A percentile compares a stretch with the other conserved stretches of the same genome.
Conservation (phyloP, 1,140 invertebrate genomes). For the Akabosia matsudoensis region DNA sequence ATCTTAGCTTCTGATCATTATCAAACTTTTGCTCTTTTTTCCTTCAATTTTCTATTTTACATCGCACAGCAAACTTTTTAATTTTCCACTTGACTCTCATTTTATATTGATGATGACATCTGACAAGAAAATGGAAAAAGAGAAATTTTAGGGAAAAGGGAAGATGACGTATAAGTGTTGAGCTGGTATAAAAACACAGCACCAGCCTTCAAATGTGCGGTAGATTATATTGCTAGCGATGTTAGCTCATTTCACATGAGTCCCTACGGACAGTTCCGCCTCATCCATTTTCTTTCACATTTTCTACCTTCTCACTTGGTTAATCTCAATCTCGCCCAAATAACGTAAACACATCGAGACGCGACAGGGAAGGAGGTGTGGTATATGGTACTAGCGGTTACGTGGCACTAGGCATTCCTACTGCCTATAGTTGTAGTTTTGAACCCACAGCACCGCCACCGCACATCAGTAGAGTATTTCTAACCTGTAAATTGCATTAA, state of each 20-base stretch:
- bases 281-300: slow-evolving; percentile 24
- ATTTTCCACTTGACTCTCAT: slow-evolving; percentile 5
- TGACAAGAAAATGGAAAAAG: background rate
- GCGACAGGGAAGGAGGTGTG: slow-evolving; percentile 19
- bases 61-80: slow-evolving; percentile 7
- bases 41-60: background rate
- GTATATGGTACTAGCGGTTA: slow-evolving; percentile 7
- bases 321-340: slow-evolving; percentile 11
- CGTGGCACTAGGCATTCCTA: background rate
- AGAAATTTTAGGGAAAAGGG: background rate
- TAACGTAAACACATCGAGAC: slow-evolving; percentile 19
- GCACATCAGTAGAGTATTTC: background rate
- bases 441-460: background rate
- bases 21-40: background rate
- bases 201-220: background rate
- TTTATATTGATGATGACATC: slow-evolving; percentile 7
- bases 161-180: background rate
- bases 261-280: slow-evolving; percentile 15
- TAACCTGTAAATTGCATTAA: slow-evolving; percentile 21
- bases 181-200: background rate
- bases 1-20: background rate
- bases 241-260: slow-evolving; percentile 10
- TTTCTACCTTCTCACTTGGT: slow-evolving; percentile 24
- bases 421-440: background rate
- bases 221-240: background rate